These are phyloP conservation scores for Podarcis raffonei DNA, from an alignment of 2,113 vertebrate species.

Conservation along the genomic window DNA sequence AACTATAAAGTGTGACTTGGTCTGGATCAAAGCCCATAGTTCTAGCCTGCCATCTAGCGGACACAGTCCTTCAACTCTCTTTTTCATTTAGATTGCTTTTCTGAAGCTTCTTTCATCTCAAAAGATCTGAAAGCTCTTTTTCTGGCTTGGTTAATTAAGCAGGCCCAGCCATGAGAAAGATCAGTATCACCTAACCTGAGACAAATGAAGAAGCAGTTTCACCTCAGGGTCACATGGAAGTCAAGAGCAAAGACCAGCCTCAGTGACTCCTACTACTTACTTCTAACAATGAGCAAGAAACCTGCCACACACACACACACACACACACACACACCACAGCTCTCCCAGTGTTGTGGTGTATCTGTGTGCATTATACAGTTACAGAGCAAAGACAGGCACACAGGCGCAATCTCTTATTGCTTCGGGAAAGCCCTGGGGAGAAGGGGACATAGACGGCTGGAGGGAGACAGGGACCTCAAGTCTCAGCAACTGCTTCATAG, in stretches of 20 bases:
- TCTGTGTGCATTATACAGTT: neutral
- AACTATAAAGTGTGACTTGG: too few species aligned
- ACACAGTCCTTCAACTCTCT: neutral
- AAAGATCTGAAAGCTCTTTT: neutral
- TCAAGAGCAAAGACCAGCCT: neutral
- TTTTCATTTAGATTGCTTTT: neutral
- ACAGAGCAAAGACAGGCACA: too few species aligned
- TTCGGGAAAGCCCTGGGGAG: too few species aligned
- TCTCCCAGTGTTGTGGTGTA: neutral
- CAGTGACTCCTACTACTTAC: too few species aligned
- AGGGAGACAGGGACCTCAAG: too few species aligned
- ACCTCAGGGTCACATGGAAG: neutral
- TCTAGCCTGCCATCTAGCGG: conserved; percentile 5
- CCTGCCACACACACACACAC: too few species aligned
- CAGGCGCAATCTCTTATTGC: too few species aligned
- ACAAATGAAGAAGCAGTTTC: neutral
- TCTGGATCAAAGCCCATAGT: neutral
- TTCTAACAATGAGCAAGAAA: neutral
- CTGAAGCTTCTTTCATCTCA: neutral
- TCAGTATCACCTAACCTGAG: neutral
- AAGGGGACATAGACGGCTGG: too few species aligned
- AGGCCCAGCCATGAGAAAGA: neutral
- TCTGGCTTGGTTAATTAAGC: neutral
- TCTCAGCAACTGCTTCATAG: too few species aligned
- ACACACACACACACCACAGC: neutral